Base-by-base conservation (phyloP, 2,888 invertebrate species). In the Pachliopta kotzebuea region DNA sequence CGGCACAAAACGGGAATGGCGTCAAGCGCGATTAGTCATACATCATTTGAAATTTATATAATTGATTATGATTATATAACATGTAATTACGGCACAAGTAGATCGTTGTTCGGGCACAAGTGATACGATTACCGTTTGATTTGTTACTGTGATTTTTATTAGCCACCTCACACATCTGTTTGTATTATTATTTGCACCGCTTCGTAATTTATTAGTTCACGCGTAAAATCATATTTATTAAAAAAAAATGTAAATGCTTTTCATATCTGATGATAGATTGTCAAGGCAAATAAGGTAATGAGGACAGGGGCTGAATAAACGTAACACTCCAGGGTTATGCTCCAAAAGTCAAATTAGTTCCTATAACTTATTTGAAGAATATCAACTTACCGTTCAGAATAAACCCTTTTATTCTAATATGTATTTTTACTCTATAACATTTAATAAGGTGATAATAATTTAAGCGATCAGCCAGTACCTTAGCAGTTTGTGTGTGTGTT, bases 1-100 rank as follows among this genome's bases (percentile, higher is more conserved):
- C 86, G 17, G 87, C 92, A 63, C 89, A 93, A 65, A 94, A 94
- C 73, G 92, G 93, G 66, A 94, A 94, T 75, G 94, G 94, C 61
- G 86, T 94, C 67, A 94, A 94, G 77, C 92, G 93, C 80, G 94
- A 94, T 70, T 94, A 92, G 85, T 72, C 56, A 11, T 8, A 7
- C 8, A 2, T 23, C 21, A 17, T 54, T 18, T 11, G 18, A 17
- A 18, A 17, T 42, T 42, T 20, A 62, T 56, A 63, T 59, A 57
- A 23, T 59, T 29, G 37, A 9, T 29, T 8, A 60, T 58, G n/a
- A 59, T 59, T 31, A 42, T 42, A 53, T 58, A 49, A 59, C 21
- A 21, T 54, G 0, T 49, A 37, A 37, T 37, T 14, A 26, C 21
- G 31, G 62, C 62, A 62, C 56, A 23, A 24, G 50, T 56, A 45